Conservation (phyloP, 2,113 vertebrate genomes). For the Glareola pratincola region DNA sequence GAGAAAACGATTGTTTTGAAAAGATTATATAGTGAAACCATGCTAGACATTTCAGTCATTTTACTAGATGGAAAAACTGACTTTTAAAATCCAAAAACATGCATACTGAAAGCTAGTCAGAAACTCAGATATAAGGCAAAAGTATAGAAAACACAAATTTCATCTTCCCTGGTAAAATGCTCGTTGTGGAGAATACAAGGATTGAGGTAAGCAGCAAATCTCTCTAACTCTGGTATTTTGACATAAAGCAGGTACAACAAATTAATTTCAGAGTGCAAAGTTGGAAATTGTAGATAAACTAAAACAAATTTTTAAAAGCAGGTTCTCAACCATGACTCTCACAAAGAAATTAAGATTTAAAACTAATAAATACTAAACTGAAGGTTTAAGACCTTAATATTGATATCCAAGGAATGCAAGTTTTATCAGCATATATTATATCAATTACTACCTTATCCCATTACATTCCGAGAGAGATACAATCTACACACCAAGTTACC, state of each 20-base stretch:
- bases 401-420: neutral
- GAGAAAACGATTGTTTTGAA: constrained; percentile 89
- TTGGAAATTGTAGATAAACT: neutral
- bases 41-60: constrained; percentile 77
- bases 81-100: neutral
- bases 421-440: neutral
- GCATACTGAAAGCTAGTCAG: neutral
- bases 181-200: neutral
- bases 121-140: neutral
- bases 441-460: neutral
- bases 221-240: neutral
- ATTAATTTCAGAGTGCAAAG: neutral
- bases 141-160: neutral
- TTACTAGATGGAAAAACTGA: constrained; percentile 71
- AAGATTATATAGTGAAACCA: constrained; percentile 86
- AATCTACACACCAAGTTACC: neutral
- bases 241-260: neutral
- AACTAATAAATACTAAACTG: neutral
- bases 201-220: neutral
- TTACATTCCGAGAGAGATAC: neutral
- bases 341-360: neutral
- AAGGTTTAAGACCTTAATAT: neutral
- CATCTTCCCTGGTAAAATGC: neutral
- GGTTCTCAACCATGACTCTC: neutral
- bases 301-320: neutral